These are phyloP conservation scores for Sinotaia quadrata DNA, from an alignment of 2,888 invertebrate genomes.

Conservation along the genomic window DNA sequence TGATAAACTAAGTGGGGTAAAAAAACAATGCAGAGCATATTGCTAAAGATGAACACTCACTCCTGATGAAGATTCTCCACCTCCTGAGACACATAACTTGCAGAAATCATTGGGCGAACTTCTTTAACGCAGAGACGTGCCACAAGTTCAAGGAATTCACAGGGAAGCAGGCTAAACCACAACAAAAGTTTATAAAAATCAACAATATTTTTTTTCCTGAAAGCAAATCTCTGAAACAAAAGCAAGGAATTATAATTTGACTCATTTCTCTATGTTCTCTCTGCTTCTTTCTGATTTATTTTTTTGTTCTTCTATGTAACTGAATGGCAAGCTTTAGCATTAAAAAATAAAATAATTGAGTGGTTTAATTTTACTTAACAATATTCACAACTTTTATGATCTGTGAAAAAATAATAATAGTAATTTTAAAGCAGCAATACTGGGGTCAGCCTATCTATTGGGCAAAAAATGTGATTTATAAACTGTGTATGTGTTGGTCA, in stretches of 20 bases:
- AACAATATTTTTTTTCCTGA: neutral
- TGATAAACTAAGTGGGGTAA: neutral
- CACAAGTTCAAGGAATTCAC: constrained; percentile 5
- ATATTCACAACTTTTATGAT: neutral
- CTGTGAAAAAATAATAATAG: neutral
- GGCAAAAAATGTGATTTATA: no score
- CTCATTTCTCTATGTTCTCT: neutral
- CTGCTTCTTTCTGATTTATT: neutral
- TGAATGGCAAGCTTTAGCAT: no score
- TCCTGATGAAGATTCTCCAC: constrained; percentile 9
- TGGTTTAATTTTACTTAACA: neutral
- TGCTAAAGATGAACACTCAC: constrained; percentile 7
- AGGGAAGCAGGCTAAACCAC: constrained; percentile 25
- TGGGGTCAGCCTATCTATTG: no score
- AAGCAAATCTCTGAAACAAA: neutral
- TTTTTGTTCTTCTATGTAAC: no score
- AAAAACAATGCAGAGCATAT: no score
- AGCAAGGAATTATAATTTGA: neutral
- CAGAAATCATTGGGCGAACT: constrained; percentile 7
- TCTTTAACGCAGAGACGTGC: constrained; percentile 17
- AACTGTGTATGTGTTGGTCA: no score
- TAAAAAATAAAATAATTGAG: no score
- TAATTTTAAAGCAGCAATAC: neutral
- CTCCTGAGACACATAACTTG: constrained; percentile 9
- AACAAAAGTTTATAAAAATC: neutral